phyloP scores from a whole-genome alignment of 2,797 vertebrate genomes.

The Lemur catta region DNA sequence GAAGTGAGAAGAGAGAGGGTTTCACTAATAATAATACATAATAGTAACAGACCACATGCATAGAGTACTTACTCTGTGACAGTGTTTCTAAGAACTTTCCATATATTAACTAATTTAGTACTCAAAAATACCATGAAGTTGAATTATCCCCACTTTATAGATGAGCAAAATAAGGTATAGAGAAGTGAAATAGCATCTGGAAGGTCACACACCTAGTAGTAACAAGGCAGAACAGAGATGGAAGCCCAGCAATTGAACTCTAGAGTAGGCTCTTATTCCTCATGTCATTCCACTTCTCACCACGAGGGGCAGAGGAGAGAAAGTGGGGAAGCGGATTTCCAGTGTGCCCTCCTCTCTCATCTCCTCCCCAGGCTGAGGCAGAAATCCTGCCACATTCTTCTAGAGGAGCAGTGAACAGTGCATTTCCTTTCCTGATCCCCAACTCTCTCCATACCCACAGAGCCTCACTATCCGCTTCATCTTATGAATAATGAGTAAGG shows the following conservation, averaged over 20 bases:
- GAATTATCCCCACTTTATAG: not conserved
- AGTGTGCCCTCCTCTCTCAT: not conserved
- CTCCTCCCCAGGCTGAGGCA: not conserved
- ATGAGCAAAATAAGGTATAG: not conserved
- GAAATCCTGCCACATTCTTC: not conserved
- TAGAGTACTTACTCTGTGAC: not conserved
- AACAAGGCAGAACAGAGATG: not conserved
- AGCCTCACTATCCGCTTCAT: not conserved
- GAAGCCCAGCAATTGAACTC: not conserved
- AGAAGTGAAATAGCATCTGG: not conserved
- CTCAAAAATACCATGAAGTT: not conserved
- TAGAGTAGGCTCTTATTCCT: not conserved
- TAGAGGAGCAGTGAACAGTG: not conserved
- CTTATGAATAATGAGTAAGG: slow-evolving; percentile 41
- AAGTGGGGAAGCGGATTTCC: not conserved
- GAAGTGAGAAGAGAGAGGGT: not conserved
- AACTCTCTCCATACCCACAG: not conserved
- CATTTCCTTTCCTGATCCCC: not conserved
- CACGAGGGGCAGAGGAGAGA: not conserved
- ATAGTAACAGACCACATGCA: not conserved
- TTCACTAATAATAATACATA: not conserved
- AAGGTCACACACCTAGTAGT: not conserved
- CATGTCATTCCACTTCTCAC: not conserved
- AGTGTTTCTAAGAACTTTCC: not conserved
- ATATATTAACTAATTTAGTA: not conserved